A percentile compares a stretch with the other conserved stretches of the same genome.
phyloP scores from a whole-genome alignment of 2,888 invertebrate genomes.

The Diachrysia chrysitis region DNA sequence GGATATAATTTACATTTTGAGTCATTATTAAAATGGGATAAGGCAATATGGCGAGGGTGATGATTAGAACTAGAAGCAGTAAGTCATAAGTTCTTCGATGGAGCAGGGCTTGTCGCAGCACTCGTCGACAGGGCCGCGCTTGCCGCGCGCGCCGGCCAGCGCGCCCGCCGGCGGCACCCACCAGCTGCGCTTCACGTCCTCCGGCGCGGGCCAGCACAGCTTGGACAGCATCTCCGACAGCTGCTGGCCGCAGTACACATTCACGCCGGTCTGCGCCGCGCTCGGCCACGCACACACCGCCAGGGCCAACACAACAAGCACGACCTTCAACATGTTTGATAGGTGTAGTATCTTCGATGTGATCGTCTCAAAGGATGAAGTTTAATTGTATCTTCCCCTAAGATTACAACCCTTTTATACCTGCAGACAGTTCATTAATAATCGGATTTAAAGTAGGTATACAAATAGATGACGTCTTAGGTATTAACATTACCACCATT shows the following conservation, averaged over 20 bases:
- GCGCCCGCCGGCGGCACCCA: slow-evolving; percentile 18
- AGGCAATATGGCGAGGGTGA: neutral
- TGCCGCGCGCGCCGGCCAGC: slow-evolving; percentile 48
- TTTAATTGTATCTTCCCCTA: slow-evolving; percentile 24
- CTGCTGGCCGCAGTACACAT: slow-evolving; percentile 44
- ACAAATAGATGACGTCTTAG: too few relatives aligned
- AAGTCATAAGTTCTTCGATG: slow-evolving; percentile 54
- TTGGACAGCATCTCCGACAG: slow-evolving; percentile 25
- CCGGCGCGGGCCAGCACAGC: slow-evolving; percentile 31
- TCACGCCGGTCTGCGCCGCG: slow-evolving; percentile 4
- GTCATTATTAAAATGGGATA: neutral
- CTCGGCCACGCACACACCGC: slow-evolving; percentile 11
- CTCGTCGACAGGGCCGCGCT: slow-evolving; percentile 57
- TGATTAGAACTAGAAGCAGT: slow-evolving; percentile 38
- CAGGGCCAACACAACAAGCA: slow-evolving; percentile 20
- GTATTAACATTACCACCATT: too few relatives aligned
- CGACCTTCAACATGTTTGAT: slow-evolving; percentile 27
- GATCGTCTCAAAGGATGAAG: slow-evolving; percentile 16
- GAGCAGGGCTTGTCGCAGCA: slow-evolving; percentile 66
- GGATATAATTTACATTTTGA: neutral
- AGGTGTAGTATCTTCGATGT: slow-evolving; percentile 6
- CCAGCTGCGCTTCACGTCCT: slow-evolving; percentile 32
- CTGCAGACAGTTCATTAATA: slow-evolving; percentile 26
- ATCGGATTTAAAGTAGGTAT: too few relatives aligned
- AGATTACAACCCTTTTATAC: slow-evolving; percentile 36